Evolutionary conservation across 2,797 vertebrate species (phyloP).

Genomic region (Carcharodon carcharias): DNA sequence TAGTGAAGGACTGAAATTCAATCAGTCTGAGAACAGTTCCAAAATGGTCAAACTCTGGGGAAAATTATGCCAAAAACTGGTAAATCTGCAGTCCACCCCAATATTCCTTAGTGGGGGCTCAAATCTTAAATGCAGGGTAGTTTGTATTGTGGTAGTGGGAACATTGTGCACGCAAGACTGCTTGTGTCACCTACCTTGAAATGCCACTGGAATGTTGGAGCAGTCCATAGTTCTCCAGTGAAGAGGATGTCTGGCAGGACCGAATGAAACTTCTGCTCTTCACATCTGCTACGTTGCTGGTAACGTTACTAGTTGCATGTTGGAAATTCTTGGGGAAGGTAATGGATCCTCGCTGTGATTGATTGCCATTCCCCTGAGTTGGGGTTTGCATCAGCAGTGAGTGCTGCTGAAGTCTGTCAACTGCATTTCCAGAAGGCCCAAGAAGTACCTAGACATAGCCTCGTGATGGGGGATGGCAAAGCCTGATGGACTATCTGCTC

Average conservation of each 20-base stretch:
- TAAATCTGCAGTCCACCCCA: not conserved
- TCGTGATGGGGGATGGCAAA: not conserved
- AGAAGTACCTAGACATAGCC: not conserved
- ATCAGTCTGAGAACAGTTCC: not conserved
- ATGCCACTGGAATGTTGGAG: not conserved
- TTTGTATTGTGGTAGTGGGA: not conserved
- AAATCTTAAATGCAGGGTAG: not conserved
- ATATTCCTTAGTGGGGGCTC: not conserved
- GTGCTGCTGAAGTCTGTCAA: too few species aligned
- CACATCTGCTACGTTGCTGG: not conserved
- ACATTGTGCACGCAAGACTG: not conserved
- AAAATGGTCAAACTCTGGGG: not conserved
- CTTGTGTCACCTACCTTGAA: not conserved
- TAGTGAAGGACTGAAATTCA: not conserved
- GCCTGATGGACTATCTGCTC: too few species aligned
- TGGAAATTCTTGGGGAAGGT: not conserved
- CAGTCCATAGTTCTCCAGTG: not conserved
- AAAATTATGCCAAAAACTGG: not conserved
- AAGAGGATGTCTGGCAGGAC: too few species aligned
- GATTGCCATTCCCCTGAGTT: not conserved
- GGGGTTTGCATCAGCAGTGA: not conserved
- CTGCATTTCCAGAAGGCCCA: not conserved
- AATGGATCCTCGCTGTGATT: not conserved
- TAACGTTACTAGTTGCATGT: too few species aligned
- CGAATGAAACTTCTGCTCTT: not conserved